Conservation (phyloP, 2,797 vertebrate genomes). For the Tragelaphus oryx region DNA sequence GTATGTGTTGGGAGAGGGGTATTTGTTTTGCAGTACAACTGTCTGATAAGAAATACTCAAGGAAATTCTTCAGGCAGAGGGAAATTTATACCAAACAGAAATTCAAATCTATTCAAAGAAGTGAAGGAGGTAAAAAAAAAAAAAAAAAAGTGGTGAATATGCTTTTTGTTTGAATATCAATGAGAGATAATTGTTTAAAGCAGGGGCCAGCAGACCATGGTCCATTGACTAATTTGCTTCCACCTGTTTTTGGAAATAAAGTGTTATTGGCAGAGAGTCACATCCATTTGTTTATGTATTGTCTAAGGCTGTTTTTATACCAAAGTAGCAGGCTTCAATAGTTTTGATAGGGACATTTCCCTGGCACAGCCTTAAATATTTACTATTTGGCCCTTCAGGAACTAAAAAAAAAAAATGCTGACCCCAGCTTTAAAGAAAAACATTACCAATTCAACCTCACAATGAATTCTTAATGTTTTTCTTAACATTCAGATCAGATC, state of each 20-base stretch:
- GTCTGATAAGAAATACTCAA: neutral
- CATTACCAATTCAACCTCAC: neutral
- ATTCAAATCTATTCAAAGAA: neutral
- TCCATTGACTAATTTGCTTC: neutral
- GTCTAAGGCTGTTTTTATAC: neutral
- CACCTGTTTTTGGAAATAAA: neutral
- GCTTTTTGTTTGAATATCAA: neutral
- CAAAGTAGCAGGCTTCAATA: neutral
- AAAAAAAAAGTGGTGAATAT: neutral
- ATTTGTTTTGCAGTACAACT: neutral
- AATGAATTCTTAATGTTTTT: too few species aligned
- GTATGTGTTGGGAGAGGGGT: neutral
- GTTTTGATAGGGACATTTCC: neutral
- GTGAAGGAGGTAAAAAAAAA: neutral
- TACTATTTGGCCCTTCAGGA: neutral
- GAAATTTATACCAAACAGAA: neutral
- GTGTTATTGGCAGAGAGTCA: neutral
- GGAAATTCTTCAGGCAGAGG: neutral
- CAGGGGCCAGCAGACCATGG: neutral
- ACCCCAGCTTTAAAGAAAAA: neutral
- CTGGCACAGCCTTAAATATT: neutral
- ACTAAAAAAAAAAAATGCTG: neutral
- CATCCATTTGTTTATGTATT: neutral
- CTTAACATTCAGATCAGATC: too few species aligned
- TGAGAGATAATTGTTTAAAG: neutral